phyloP scores from a whole-genome alignment of 1,140 invertebrate species.

The Brachionus asplanchnoidis region DNA sequence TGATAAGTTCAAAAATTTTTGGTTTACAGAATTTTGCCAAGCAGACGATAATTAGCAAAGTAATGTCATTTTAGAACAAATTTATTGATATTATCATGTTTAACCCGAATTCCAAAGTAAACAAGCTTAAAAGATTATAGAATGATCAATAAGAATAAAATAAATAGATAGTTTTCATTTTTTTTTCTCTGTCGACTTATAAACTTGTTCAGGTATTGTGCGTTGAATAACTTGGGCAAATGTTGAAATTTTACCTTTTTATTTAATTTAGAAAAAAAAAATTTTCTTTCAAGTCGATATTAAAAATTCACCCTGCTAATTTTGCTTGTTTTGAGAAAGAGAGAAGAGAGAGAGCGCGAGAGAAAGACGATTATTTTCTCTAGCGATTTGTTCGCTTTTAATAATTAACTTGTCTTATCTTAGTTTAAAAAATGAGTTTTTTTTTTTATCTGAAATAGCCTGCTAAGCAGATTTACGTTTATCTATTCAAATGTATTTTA shows the following conservation, averaged over 20 bases:
- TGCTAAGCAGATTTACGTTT: background rate
- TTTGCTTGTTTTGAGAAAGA: background rate
- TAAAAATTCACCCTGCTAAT: background rate
- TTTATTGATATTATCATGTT: background rate
- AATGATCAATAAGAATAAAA: background rate
- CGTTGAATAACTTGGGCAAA: background rate
- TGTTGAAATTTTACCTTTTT: conserved; percentile 8
- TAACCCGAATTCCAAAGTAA: background rate
- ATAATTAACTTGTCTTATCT: background rate
- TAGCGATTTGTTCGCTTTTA: background rate
- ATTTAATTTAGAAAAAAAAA: background rate
- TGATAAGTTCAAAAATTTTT: too few relatives aligned
- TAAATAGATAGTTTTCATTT: conserved; percentile 7
- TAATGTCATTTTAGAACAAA: background rate
- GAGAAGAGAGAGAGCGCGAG: too few relatives aligned
- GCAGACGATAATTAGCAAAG: background rate
- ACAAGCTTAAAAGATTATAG: conserved; percentile 14
- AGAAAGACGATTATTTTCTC: background rate
- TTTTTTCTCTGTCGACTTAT: background rate
- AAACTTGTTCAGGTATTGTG: background rate
- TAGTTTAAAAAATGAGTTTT: background rate
- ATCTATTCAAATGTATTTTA: background rate
- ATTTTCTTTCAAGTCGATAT: background rate
- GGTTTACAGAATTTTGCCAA: too few relatives aligned
- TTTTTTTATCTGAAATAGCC: background rate